A percentile compares a stretch with the other conserved stretches of the same genome.
Conservation (phyloP, 2,888 invertebrate genomes). For the Orchestes rusci region DNA sequence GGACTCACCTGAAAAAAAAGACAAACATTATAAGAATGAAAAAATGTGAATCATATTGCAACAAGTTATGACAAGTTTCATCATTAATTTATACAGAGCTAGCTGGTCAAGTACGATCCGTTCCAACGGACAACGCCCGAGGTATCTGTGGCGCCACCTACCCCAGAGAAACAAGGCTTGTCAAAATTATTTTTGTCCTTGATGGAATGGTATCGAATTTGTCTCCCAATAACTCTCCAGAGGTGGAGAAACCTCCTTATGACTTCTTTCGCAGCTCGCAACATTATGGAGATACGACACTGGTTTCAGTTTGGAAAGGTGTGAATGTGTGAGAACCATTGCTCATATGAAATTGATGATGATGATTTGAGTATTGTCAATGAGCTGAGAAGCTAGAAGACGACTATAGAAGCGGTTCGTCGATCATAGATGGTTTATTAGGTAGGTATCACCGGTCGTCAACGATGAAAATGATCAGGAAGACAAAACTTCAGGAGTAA, state of each 20-base stretch:
- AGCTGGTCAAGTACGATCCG: slow-evolving; percentile 51
- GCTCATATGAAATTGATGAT: slow-evolving; percentile 28
- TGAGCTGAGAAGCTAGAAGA: slow-evolving; percentile 56
- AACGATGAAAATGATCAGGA: slow-evolving; percentile 51
- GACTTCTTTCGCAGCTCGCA: slow-evolving; percentile 57
- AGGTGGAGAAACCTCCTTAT: slow-evolving; percentile 68
- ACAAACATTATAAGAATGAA: too few relatives aligned
- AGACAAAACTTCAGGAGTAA: slow-evolving; percentile 77
- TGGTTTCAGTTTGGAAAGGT: slow-evolving; percentile 63
- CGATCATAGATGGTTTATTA: slow-evolving; percentile 42
- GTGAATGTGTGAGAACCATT: slow-evolving; percentile 40
- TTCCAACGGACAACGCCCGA: slow-evolving; percentile 37
- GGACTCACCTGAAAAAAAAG: too few relatives aligned
- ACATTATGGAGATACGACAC: slow-evolving; percentile 56
- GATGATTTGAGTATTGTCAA: slow-evolving; percentile 38
- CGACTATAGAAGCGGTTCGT: slow-evolving; percentile 40
- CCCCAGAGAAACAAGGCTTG: slow-evolving; percentile 27
- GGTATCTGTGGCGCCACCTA: slow-evolving; percentile 33
- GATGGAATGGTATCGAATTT: slow-evolving; percentile 48
- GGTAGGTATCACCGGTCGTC: slow-evolving; percentile 47
- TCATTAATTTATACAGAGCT: too few relatives aligned
- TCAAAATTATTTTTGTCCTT: too few relatives aligned
- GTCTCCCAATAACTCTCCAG: slow-evolving; percentile 62
- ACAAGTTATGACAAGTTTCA: too few relatives aligned
- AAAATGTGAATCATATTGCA: too few relatives aligned